A percentile compares a stretch with the other conserved stretches of the same genome.
Evolutionary conservation across 2,888 invertebrate genomes (phyloP).

Genomic region (Drosophila kanekoi): DNA sequence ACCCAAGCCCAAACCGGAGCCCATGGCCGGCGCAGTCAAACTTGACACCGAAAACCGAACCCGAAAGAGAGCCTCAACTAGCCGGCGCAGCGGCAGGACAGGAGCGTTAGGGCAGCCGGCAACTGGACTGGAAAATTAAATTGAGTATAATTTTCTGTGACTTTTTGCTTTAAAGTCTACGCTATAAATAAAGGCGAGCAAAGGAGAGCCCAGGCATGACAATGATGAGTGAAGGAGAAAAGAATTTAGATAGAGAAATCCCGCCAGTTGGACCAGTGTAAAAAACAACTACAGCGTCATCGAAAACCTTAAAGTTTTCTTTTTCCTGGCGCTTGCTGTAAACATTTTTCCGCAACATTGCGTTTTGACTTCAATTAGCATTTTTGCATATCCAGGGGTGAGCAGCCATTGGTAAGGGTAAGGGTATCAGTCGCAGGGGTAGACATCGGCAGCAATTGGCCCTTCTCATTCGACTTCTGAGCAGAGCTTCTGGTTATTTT

Average conservation of each 20-base stretch:
- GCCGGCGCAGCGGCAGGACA: conserved; percentile 7
- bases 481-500: too few species aligned
- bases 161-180: conserved; percentile 66
- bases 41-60: conserved; percentile 65
- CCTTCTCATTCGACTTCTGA: conserved; percentile 1
- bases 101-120: conserved; percentile 27
- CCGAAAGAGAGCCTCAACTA: conserved; percentile 41
- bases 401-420: background rate
- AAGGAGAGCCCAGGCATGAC: conserved; percentile 21
- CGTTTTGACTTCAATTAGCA: conserved; percentile 74
- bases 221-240: conserved; percentile 10
- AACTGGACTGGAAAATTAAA: conserved; percentile 83
- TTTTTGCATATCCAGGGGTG: conserved; percentile 28
- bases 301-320: conserved; percentile 60
- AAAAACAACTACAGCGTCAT: conserved; percentile 31
- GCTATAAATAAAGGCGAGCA: conserved; percentile 52
- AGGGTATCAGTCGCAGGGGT: background rate
- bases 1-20: conserved; percentile 25
- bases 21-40: conserved; percentile 51
- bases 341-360: conserved; percentile 80
- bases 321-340: conserved; percentile 44
- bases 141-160: conserved; percentile 77
- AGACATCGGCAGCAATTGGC: conserved; percentile 22
- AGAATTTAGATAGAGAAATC: conserved; percentile 16
- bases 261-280: conserved; percentile 35